phyloP scores from a whole-genome alignment of 2,888 invertebrate species.

The Autographa pulchrina region DNA sequence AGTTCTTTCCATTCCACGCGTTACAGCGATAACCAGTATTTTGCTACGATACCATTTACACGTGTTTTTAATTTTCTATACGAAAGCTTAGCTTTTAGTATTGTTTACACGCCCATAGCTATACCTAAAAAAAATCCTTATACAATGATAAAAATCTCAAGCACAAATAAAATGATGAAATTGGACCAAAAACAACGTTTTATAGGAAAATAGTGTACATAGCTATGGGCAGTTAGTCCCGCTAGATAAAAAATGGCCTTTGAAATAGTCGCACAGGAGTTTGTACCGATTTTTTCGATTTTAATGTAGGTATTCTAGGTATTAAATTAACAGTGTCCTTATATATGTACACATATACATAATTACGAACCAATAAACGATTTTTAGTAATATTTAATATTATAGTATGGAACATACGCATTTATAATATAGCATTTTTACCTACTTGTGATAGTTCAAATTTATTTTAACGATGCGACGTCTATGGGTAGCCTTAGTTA shows the following conservation, averaged over 20 bases:
- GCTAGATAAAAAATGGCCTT: conserved; percentile 68
- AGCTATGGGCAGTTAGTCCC: conserved; percentile 64
- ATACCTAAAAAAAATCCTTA: background rate
- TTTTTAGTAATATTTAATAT: conserved; percentile 57
- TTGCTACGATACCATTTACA: conserved; percentile 83
- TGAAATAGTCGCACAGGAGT: conserved; percentile 66
- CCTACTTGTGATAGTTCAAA: conserved; percentile 74
- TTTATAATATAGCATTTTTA: conserved; percentile 80
- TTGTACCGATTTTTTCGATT: conserved; percentile 63
- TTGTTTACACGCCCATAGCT: conserved; percentile 60
- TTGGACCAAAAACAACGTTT: conserved; percentile 33
- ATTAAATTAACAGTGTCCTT: conserved; percentile 68
- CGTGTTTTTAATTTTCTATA: conserved; percentile 71
- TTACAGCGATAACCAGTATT: conserved; percentile 76
- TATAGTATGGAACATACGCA: conserved; percentile 68
- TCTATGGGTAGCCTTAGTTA: conserved; percentile 17
- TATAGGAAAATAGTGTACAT: conserved; percentile 33
- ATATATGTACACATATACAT: conserved; percentile 62
- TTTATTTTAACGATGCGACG: conserved; percentile 59
- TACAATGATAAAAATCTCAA: conserved; percentile 42
- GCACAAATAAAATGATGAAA: conserved; percentile 31
- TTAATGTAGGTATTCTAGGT: conserved; percentile 54
- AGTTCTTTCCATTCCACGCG: conserved; percentile 81
- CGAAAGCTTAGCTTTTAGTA: conserved; percentile 79
- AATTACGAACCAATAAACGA: conserved; percentile 57